Evolutionary conservation across 2,888 invertebrate genomes (phyloP).

Genomic region (Latrodectus hesperus): DNA sequence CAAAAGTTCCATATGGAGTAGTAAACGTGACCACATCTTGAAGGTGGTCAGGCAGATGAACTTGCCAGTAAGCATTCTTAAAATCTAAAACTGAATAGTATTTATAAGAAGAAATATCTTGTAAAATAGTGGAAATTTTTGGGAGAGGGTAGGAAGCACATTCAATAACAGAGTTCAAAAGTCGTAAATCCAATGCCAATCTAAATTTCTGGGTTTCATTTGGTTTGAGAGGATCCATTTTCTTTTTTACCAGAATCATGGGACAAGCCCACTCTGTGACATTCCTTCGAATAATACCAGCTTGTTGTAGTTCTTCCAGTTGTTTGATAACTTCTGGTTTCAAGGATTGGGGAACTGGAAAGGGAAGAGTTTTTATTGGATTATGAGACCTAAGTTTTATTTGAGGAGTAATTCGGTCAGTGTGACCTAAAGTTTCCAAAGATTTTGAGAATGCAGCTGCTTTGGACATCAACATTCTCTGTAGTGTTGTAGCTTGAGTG

Average conservation of each 20-base stretch:
- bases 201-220: not conserved
- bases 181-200: not conserved
- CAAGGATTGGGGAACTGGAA: not conserved
- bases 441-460: not conserved
- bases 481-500: no score
- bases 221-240: not conserved
- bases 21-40: constrained; percentile 20
- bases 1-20: constrained; percentile 26
- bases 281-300: constrained; percentile 17
- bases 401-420: not conserved
- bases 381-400: not conserved
- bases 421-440: not conserved
- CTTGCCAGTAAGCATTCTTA: constrained; percentile 28
- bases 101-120: constrained; percentile 2
- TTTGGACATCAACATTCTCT: not conserved
- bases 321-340: not conserved
- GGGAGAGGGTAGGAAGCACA: not conserved
- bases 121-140: not conserved
- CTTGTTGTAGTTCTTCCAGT: constrained; percentile 1
- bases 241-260: constrained; percentile 6
- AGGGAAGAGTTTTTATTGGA: not conserved
- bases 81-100: constrained; percentile 4
- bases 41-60: constrained; percentile 9
- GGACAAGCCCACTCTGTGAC: constrained; percentile 20
- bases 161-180: constrained; percentile 8